phyloP scores from a whole-genome alignment of 2,113 vertebrate genomes.

The Mystacornis crossleyi region DNA sequence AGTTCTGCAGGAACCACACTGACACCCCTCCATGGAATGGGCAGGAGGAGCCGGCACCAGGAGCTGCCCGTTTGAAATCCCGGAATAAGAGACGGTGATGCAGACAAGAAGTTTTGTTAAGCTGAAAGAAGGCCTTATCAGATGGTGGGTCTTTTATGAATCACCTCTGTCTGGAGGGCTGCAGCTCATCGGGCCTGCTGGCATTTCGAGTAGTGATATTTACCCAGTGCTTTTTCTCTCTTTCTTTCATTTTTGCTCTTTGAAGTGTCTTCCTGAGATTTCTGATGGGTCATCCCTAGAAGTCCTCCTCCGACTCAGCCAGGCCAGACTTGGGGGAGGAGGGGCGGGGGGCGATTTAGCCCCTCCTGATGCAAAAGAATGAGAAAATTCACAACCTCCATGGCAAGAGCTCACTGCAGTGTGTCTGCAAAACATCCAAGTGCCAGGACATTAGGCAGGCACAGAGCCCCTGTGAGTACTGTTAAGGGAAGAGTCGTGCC shows the following conservation, averaged over 20 bases:
- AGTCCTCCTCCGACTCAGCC: background rate
- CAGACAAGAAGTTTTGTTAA: background rate
- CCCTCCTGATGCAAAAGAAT: background rate
- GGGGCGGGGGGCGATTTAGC: background rate
- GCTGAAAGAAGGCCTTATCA: background rate
- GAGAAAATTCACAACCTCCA: background rate
- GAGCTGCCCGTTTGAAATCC: background rate
- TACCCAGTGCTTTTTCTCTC: background rate
- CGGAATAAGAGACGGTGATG: background rate
- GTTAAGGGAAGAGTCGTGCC: background rate
- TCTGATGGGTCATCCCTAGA: background rate
- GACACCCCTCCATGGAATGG: accelerated
- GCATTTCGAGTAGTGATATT: background rate
- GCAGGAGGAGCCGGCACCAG: background rate
- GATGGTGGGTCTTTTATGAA: background rate
- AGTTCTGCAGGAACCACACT: accelerated
- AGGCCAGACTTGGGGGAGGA: background rate
- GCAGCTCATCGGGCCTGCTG: accelerated
- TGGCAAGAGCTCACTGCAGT: background rate
- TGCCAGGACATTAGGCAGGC: background rate
- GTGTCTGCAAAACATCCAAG: background rate
- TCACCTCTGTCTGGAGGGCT: background rate
- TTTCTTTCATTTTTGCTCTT: background rate
- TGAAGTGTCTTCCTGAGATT: background rate
- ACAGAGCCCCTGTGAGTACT: background rate